phyloP scores from a whole-genome alignment of 2,888 invertebrate genomes.

The Torymus auratus region DNA sequence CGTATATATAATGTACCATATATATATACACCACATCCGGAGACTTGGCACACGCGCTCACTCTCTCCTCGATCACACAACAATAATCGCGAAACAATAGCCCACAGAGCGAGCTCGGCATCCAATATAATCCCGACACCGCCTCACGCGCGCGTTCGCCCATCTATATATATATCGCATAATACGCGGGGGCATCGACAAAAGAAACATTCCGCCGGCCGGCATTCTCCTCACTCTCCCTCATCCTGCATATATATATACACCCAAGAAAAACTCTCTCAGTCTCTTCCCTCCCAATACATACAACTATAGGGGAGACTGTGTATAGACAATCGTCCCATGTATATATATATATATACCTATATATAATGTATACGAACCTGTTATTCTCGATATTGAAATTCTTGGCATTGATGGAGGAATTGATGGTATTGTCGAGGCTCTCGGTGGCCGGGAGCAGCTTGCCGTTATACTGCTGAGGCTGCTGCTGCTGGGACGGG shows the following conservation, averaged over 20 bases:
- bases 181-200: constrained; percentile 3
- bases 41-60: too few relatives aligned
- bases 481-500: constrained; percentile 9
- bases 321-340: background rate
- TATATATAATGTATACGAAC: constrained; percentile 64
- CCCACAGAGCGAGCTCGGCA: background rate
- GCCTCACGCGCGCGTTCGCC: too few relatives aligned
- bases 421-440: constrained; percentile 73
- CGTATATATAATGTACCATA: too few relatives aligned
- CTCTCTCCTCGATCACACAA: too few relatives aligned
- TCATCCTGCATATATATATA: background rate
- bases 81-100: too few relatives aligned
- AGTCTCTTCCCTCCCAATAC: background rate
- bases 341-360: background rate
- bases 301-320: background rate
- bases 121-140: constrained; percentile 29
- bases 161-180: constrained; percentile 16
- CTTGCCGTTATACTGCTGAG: constrained; percentile 47
- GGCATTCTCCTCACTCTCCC: background rate
- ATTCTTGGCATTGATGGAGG: constrained; percentile 78
- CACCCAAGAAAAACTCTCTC: background rate
- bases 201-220: constrained; percentile 2
- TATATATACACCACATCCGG: too few relatives aligned
- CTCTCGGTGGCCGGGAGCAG: constrained; percentile 70
- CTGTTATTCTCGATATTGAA: constrained; percentile 81